phyloP scores from a whole-genome alignment of 2,888 invertebrate genomes.

The Yponomeuta sedellus region DNA sequence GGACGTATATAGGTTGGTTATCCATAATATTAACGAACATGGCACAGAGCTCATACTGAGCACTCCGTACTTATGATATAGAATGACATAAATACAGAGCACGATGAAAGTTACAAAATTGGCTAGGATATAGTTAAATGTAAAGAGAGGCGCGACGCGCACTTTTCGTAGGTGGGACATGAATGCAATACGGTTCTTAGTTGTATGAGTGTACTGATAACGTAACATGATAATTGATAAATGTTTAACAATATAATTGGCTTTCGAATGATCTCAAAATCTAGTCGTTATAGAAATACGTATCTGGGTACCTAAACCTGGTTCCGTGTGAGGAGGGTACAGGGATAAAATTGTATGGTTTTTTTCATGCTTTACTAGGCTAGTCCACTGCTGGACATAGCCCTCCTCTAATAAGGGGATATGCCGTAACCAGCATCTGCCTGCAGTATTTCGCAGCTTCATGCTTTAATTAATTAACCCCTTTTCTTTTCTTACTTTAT shows the following conservation, averaged over 20 bases:
- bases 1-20: too few species aligned
- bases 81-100: slow-evolving; percentile 46
- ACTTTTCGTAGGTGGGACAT: slow-evolving; percentile 52
- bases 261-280: slow-evolving; percentile 35
- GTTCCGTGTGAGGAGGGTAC: too few species aligned
- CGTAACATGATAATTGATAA: background rate
- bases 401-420: too few species aligned
- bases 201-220: slow-evolving; percentile 20
- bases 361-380: too few species aligned
- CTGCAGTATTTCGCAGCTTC: too few species aligned
- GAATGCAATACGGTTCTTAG: slow-evolving; percentile 56
- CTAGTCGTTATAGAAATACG: slow-evolving; percentile 26
- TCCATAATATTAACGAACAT: too few species aligned
- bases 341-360: too few species aligned
- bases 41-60: background rate
- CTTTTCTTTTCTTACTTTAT: too few species aligned
- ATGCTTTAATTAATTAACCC: too few species aligned
- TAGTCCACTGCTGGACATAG: too few species aligned
- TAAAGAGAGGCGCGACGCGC: slow-evolving; percentile 31
- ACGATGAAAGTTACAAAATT: slow-evolving; percentile 75
- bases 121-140: slow-evolving; percentile 48
- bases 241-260: slow-evolving; percentile 22
- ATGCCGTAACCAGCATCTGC: too few species aligned
- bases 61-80: background rate
- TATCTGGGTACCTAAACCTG: background rate